Evolutionary conservation across 2,797 vertebrate species (phyloP).

Genomic region (Microctenopoma lineatum): DNA sequence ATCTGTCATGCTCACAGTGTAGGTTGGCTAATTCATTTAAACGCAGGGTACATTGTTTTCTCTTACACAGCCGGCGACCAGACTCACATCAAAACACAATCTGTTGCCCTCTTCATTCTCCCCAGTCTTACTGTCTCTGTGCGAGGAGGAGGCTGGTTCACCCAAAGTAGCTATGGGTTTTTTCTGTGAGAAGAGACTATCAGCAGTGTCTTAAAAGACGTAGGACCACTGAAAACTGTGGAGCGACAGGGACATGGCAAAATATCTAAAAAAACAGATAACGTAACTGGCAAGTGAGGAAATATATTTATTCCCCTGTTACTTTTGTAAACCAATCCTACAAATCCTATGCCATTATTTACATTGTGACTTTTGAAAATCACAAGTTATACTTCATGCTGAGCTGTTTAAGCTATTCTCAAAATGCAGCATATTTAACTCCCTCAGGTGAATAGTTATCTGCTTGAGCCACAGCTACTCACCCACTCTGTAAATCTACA

Average conservation of each 20-base stretch:
- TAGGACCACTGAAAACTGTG: no score
- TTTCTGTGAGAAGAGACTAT: no score
- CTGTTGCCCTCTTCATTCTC: slow-evolving; percentile 15
- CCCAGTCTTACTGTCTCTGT: neutral
- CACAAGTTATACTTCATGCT: neutral
- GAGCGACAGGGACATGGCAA: neutral
- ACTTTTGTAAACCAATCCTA: neutral
- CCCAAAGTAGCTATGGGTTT: no score
- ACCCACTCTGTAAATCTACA: slow-evolving; percentile 8
- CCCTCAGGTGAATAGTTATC: slow-evolving; percentile 15
- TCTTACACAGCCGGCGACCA: slow-evolving; percentile 14
- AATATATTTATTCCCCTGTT: neutral
- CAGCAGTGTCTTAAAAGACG: no score
- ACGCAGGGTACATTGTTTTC: slow-evolving; percentile 23
- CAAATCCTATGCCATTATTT: neutral
- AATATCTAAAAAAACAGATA: no score
- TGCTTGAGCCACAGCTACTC: slow-evolving; percentile 5
- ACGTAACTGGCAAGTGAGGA: no score
- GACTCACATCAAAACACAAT: slow-evolving; percentile 33
- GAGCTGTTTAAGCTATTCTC: slow-evolving; percentile 1
- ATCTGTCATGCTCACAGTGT: slow-evolving; percentile 10
- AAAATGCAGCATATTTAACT: slow-evolving; percentile 17
- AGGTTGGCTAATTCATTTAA: slow-evolving; percentile 28
- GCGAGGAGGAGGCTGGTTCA: no score
- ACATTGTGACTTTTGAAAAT: slow-evolving; percentile 1